These are phyloP conservation scores for Hydrolagus affinis DNA, from an alignment of 2,113 vertebrate species.

Conservation along the genomic window DNA sequence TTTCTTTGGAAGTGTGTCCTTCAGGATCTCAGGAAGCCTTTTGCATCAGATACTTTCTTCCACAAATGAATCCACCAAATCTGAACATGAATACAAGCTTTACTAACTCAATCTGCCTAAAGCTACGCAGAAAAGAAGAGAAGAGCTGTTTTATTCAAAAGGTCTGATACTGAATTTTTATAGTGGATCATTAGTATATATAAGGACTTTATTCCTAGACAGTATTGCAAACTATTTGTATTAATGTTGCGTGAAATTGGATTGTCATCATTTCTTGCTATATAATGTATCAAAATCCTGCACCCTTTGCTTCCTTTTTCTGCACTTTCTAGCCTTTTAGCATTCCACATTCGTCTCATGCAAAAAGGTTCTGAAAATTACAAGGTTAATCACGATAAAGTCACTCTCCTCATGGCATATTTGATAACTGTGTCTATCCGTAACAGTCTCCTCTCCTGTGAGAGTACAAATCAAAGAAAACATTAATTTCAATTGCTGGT, in stretches of 20 bases:
- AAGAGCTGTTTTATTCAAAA: not conserved
- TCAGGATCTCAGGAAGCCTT: not conserved
- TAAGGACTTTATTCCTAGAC: not conserved
- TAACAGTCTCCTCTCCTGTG: not conserved
- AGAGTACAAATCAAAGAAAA: slow-evolving; percentile 13
- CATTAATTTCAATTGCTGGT: slow-evolving; percentile 7
- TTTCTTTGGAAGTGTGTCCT: not conserved
- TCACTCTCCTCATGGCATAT: not conserved
- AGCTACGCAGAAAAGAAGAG: not conserved
- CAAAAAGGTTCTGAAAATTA: slow-evolving; percentile 1
- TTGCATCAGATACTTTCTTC: not conserved
- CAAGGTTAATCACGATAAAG: slow-evolving; percentile 22
- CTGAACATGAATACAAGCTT: not conserved
- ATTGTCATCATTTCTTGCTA: slow-evolving; percentile 28
- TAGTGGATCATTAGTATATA: not conserved
- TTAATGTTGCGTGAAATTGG: slow-evolving; percentile 30
- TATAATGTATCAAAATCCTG: slow-evolving; percentile 15
- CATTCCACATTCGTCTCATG: not conserved
- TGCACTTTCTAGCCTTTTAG: not conserved
- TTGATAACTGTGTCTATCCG: slow-evolving; percentile 10
- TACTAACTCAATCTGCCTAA: not conserved
- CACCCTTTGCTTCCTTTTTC: not conserved
- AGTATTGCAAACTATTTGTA: slow-evolving; percentile 24
- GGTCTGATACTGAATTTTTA: not conserved
- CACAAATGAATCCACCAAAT: not conserved